Conservation (phyloP, 2,888 invertebrate species). For the Pediacus dermestoides region DNA sequence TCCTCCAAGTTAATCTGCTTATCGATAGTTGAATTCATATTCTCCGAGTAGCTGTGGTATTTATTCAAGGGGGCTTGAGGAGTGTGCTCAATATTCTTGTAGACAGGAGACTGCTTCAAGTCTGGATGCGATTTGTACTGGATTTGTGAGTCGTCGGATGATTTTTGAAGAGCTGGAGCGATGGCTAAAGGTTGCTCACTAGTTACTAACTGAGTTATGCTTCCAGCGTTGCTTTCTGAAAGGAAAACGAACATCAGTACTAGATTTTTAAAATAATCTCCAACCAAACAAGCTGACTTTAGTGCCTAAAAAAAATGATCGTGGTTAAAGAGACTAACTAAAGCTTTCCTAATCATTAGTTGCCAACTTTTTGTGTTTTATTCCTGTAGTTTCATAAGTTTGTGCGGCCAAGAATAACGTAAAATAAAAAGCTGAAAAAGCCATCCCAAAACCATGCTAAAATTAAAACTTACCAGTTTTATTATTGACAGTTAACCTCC, state of each 20-base stretch:
- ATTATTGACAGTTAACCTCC: slow-evolving; percentile 40
- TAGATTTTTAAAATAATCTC: no score
- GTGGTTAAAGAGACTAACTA: no score
- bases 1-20: slow-evolving; percentile 18
- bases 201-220: slow-evolving; percentile 62
- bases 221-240: slow-evolving; percentile 64
- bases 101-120: slow-evolving; percentile 44
- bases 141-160: slow-evolving; percentile 33
- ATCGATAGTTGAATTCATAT: slow-evolving; percentile 32
- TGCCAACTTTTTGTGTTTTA: no score
- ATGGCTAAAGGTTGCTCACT: slow-evolving; percentile 61
- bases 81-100: slow-evolving; percentile 44
- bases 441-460: slow-evolving; percentile 25
- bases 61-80: slow-evolving; percentile 33
- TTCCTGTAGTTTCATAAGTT: no score
- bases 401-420: slow-evolving; percentile 6
- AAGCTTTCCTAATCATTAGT: no score
- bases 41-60: slow-evolving; percentile 43
- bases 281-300: no score
- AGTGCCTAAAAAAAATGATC: no score
- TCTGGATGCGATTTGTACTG: slow-evolving; percentile 49
- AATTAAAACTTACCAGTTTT: slow-evolving; percentile 42
- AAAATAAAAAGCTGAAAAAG: slow-evolving; percentile 14
- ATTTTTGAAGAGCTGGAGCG: slow-evolving; percentile 39
- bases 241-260: slow-evolving; percentile 35